Evolutionary conservation across 2,113 vertebrate genomes (phyloP), one percentile per base, ranked within the genome.

Genomic region (Oxygymnocypris stewartii): DNA sequence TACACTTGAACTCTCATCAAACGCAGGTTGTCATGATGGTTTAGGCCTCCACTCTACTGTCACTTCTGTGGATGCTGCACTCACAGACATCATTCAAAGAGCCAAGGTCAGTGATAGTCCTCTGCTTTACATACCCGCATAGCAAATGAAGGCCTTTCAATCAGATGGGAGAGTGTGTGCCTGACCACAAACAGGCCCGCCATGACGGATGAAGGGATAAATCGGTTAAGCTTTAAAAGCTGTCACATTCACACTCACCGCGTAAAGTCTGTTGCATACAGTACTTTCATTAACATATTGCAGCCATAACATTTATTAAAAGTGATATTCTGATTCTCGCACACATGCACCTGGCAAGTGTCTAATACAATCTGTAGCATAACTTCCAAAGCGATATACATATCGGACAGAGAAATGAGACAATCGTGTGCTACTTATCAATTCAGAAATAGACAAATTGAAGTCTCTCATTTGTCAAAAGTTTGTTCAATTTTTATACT

Each of bases 81-180:
- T 47, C 73, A 71, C 42, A 31, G 47, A 61, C 69, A 71, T 83
- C 81, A 79, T 44, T 71, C 61, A 73, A n/a, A 92, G 77, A 88
- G 86, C 87, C 94, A 95, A 95, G 95, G 94, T 94, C 93, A 94
- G 80, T 59, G 90, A 90, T 91, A 91, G 89, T 93, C 89, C 87
- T 80, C 93, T 93, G 84, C 91, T 95, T 95, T 94, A 92, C 94
- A 94, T 95, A 92, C 90, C 89, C 77, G 93, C 93, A 94, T 94
- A 92, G 89, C 87, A 94, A 95, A 94, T 94, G 92, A 92, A 91
- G 92, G 89, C 90, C 93, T 93, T 89, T 95, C 92, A 95, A 95
- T 95, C 94, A 94, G 91, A 85, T 85, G 57, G 63, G 91, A 93
- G 88, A 86, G 42, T 88, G 87, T 85, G 87, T 85, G 79, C 89